Percentiles rank a stretch among this genome's conserved stretches.
Evolutionary conservation across 2,113 vertebrate genomes (phyloP).

Genomic region (Neofelis nebulosa): DNA sequence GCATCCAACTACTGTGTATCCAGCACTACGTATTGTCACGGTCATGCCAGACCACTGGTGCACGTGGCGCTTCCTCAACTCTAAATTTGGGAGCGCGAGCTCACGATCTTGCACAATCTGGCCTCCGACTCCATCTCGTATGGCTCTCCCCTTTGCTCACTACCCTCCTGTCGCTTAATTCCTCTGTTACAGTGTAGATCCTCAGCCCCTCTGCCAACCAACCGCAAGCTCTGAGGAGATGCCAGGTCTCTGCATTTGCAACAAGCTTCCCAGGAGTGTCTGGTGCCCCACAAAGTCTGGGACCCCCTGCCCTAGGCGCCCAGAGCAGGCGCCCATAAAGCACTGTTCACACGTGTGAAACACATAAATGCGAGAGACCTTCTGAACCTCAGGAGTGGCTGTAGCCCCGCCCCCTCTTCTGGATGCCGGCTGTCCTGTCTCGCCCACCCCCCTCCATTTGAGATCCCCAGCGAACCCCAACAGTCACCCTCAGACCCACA

Average conservation of each 20-base stretch:
- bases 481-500: background rate
- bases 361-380: accelerated
- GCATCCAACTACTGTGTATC: background rate
- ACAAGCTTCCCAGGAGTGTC: background rate
- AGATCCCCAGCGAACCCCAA: background rate
- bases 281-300: accelerated
- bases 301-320: accelerated
- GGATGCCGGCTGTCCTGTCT: background rate
- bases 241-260: background rate
- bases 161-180: accelerated
- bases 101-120: accelerated
- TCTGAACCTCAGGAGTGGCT: background rate
- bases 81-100: accelerated
- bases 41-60: background rate
- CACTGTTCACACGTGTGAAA: accelerated
- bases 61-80: accelerated
- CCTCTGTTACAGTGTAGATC: background rate
- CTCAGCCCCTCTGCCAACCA: too few relatives aligned
- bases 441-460: background rate
- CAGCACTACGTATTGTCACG: background rate
- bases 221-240: background rate
- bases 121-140: background rate
- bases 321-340: background rate
- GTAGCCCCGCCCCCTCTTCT: background rate
- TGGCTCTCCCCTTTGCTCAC: accelerated